A percentile compares a stretch with the other conserved stretches of the same genome.
Conservation (phyloP, 2,113 vertebrate species). For the Petrocephalus zakoni region DNA sequence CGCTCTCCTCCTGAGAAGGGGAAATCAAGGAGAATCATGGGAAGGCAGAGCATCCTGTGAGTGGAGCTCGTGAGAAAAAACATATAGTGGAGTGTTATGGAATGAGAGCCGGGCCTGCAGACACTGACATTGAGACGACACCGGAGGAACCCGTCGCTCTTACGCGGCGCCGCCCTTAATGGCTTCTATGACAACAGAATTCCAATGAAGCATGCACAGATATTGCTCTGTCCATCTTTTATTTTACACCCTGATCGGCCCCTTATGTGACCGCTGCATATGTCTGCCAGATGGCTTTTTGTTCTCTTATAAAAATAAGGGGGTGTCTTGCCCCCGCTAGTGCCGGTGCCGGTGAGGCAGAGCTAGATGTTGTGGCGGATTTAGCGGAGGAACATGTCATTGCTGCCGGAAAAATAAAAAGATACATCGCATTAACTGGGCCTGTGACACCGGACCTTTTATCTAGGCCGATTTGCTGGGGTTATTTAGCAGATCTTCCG, state of each 20-base stretch:
- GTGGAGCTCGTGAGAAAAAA: background rate
- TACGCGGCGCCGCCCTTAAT: background rate
- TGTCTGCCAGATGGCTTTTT: background rate
- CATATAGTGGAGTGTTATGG: background rate
- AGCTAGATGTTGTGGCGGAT: background rate
- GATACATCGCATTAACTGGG: background rate
- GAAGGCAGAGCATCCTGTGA: background rate
- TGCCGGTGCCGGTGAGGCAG: background rate
- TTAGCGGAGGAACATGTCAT: background rate
- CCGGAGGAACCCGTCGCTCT: background rate
- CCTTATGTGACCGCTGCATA: background rate
- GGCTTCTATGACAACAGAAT: background rate
- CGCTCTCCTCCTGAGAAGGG: conserved; percentile 12
- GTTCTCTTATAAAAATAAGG: background rate
- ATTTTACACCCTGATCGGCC: background rate
- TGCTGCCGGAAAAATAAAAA: background rate
- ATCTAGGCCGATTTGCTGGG: background rate
- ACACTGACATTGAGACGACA: conserved; percentile 9
- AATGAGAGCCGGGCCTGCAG: background rate
- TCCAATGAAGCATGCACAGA: background rate
- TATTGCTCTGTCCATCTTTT: background rate
- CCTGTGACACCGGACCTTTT: background rate
- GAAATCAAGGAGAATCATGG: conserved; percentile 16
- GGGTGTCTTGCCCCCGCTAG: background rate
- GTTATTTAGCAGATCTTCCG: background rate